These are phyloP conservation scores for Pseudopleuronectes americanus DNA, from an alignment of 2,797 vertebrate genomes.

Conservation along the genomic window DNA sequence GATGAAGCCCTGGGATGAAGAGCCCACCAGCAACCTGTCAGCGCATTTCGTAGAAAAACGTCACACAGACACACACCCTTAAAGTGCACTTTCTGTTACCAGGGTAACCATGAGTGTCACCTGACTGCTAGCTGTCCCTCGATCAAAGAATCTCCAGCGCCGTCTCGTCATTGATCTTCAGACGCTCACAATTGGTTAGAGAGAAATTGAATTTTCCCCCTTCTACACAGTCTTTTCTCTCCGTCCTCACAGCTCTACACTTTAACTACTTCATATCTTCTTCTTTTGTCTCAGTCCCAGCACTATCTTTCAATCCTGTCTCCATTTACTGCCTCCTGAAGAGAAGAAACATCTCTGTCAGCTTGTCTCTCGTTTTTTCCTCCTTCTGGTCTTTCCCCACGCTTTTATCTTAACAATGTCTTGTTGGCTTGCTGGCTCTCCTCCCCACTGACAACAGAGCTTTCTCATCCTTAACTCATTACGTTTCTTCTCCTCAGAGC, in stretches of 20 bases:
- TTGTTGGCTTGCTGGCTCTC: conserved; percentile 35
- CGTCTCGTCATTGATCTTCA: background rate
- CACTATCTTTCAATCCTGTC: conserved; percentile 26
- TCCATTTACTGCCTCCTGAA: conserved; percentile 9
- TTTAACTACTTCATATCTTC: background rate
- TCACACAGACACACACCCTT: background rate
- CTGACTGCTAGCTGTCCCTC: background rate
- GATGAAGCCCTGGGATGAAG: background rate
- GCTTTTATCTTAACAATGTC: conserved; percentile 46
- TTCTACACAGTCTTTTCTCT: background rate
- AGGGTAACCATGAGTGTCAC: background rate
- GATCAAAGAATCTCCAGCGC: background rate
- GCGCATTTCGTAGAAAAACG: background rate
- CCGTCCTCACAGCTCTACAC: background rate
- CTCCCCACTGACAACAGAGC: conserved; percentile 51
- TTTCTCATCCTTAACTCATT: conserved; percentile 63
- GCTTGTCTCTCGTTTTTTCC: conserved; percentile 5
- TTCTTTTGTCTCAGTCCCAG: conserved; percentile 19
- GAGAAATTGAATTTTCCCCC: conserved; percentile 2
- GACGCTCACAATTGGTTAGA: background rate
- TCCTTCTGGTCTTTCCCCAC: conserved; percentile 8
- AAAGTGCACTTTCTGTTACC: background rate
- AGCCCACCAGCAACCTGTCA: too few relatives aligned
- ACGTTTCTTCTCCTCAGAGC: conserved; percentile 39
- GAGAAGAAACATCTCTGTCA: conserved; percentile 23